Base-by-base conservation (phyloP, 2,797 vertebrate species). In the Xyrichtys novacula region DNA sequence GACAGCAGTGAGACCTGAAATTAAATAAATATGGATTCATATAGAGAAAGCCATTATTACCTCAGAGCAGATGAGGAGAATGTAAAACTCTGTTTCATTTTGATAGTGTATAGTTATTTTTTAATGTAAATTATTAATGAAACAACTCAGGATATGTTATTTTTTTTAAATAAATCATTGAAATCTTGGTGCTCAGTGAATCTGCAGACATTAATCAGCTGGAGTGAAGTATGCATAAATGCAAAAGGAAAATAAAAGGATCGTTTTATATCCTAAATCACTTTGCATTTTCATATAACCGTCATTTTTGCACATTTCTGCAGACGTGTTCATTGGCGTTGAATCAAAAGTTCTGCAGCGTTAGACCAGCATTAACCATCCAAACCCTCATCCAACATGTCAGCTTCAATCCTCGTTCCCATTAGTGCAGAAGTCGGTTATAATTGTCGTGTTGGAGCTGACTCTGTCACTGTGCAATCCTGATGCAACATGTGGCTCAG, bases 401-500 rank as follows among this genome's bases (percentile, higher is more conserved):
- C 88, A 80, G 36, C 57, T 79, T 74, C 65, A 62, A 79, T 87
- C 69, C 44, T 65, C 79, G 52, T 86, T 86, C 36, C 80, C 85
- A 85, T 90, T 83, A 88, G 82, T 70, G 73, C 62, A 3, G 64
- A 74, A 71, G 56, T 86, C 29, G 22, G 46, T 59, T 60, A 20
- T 81, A 81, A 78, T 75, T 83, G 76, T 26, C 1, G 10, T 63
- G 71, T 65, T 77, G 77, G 63, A 84, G 72, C 80, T 9, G 48
- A 81, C 72, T 65, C 44, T 10, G 52, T 19, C 1, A 17, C 65
- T 17, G 48, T 36, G 88, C 71, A 86, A 88, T 60, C 32, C 64
- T 88, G 88, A 89, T 71, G 85, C 85, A 88, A 89, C 73, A 62
- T 49, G 74, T 74, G 55, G 63, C 63, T 58, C 38, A 32, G 50